Evolutionary conservation across 2,797 vertebrate species (phyloP).

Genomic region (Eleutherodactylus coqui): DNA sequence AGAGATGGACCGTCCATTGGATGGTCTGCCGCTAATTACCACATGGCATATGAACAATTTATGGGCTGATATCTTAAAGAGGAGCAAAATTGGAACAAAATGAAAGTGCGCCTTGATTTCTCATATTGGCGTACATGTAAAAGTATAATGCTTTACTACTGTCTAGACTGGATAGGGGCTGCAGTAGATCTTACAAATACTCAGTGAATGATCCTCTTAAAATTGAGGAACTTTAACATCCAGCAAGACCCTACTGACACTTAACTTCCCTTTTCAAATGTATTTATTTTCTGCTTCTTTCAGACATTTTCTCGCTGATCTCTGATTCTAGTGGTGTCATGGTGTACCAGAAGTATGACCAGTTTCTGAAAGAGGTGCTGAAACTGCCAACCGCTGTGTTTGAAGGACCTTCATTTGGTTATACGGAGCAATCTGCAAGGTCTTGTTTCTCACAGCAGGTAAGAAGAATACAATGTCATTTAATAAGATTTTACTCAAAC

Average conservation of each 20-base stretch:
- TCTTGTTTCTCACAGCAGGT: constrained; percentile 95
- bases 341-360: constrained; percentile 91
- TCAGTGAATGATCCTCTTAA: no score
- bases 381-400: constrained; percentile 95
- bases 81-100: no score
- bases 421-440: constrained; percentile 91
- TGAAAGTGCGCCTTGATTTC: no score
- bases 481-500: background rate
- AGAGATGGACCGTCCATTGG: no score
- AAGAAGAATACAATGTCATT: constrained; percentile 26
- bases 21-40: no score
- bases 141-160: no score
- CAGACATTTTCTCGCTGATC: constrained; percentile 98
- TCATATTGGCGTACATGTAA: no score
- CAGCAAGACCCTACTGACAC: background rate
- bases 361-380: constrained; percentile 92
- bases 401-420: constrained; percentile 97
- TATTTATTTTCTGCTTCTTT: constrained; percentile 27
- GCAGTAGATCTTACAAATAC: no score
- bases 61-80: no score
- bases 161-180: no score
- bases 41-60: no score
- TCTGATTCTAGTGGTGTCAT: constrained; percentile 92
- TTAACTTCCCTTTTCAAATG: background rate
- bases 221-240: background rate